These are phyloP conservation scores for Melikaiella ostensackeni DNA, from an alignment of 2,888 invertebrate genomes.

Conservation along the genomic window DNA sequence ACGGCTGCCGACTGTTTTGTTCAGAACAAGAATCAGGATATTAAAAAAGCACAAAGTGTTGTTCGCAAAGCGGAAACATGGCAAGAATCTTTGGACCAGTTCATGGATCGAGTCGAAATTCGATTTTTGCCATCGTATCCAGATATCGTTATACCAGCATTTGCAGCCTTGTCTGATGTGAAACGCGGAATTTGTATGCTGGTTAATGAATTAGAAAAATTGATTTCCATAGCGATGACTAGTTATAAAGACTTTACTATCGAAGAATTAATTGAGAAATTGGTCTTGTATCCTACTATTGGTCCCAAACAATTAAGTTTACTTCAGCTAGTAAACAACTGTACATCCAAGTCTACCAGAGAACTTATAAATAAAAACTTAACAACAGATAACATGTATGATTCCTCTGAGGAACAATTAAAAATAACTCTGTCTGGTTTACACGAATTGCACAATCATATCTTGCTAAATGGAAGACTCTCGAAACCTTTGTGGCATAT, in stretches of 20 bases:
- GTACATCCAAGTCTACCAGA: conserved; percentile 75
- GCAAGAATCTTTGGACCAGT: conserved; percentile 80
- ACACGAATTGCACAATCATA: conserved; percentile 83
- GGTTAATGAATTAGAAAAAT: conserved; percentile 79
- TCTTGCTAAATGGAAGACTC: conserved; percentile 79
- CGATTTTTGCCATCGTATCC: conserved; percentile 84
- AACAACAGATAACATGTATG: conserved; percentile 56
- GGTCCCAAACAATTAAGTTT: conserved; percentile 69
- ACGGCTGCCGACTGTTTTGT: conserved; percentile 72
- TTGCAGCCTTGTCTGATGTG: conserved; percentile 84
- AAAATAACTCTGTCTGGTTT: conserved; percentile 85
- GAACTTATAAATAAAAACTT: conserved; percentile 74
- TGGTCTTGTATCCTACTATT: conserved; percentile 79
- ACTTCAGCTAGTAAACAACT: conserved; percentile 77
- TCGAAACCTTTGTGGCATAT: conserved; percentile 77
- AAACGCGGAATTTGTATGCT: conserved; percentile 82
- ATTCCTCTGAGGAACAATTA: conserved; percentile 77
- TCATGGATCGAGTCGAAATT: conserved; percentile 79
- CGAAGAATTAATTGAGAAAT: conserved; percentile 74
- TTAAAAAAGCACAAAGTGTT: conserved; percentile 69
- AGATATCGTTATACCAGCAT: conserved; percentile 87
- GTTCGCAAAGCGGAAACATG: conserved; percentile 78
- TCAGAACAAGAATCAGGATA: not conserved
- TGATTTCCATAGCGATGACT: conserved; percentile 72
- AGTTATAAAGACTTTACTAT: conserved; percentile 55